Conservation (phyloP, 2,797 vertebrate species). For the Bovichtus variegatus region DNA sequence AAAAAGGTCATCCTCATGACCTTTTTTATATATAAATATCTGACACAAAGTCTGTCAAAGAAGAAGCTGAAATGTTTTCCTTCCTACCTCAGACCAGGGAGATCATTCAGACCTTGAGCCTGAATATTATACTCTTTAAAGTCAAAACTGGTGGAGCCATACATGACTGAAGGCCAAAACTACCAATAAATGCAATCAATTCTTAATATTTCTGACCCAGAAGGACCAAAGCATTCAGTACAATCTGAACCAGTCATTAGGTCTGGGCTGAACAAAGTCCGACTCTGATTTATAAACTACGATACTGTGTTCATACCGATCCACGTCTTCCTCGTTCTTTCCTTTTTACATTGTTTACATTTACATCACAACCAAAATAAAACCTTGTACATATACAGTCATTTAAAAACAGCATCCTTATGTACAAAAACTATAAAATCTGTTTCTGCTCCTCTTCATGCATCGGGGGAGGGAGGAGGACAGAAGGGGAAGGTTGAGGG, state of each 20-base stretch:
- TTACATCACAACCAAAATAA: conserved; percentile 63
- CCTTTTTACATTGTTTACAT: conserved; percentile 68
- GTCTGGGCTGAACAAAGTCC: conserved; percentile 41
- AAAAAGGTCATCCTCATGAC: conserved; percentile 26
- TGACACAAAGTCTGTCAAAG: conserved; percentile 26
- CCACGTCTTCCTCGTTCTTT: conserved; percentile 1
- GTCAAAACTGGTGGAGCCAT: conserved; percentile 5
- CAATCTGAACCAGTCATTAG: conserved; percentile 41
- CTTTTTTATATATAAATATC: conserved; percentile 48
- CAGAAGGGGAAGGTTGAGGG: conserved; percentile 36
- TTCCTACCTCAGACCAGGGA: conserved; percentile 48
- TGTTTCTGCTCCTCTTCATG: conserved; percentile 89
- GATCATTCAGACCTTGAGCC: conserved; percentile 26
- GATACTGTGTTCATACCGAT: conserved; percentile 26
- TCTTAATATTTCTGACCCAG: conserved; percentile 31
- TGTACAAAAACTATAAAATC: conserved; percentile 91
- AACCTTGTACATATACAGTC: conserved; percentile 78
- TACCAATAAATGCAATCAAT: conserved; percentile 23
- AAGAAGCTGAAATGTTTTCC: conserved; percentile 11
- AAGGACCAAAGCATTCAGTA: conserved; percentile 23
- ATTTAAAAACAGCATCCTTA: conserved; percentile 82
- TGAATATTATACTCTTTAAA: conserved; percentile 12
- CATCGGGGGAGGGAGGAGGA: conserved; percentile 75
- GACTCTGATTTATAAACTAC: conserved; percentile 48
- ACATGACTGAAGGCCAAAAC: conserved; percentile 21